These are phyloP conservation scores for Betta splendens DNA, from an alignment of 2,797 vertebrate species.

Conservation along the genomic window DNA sequence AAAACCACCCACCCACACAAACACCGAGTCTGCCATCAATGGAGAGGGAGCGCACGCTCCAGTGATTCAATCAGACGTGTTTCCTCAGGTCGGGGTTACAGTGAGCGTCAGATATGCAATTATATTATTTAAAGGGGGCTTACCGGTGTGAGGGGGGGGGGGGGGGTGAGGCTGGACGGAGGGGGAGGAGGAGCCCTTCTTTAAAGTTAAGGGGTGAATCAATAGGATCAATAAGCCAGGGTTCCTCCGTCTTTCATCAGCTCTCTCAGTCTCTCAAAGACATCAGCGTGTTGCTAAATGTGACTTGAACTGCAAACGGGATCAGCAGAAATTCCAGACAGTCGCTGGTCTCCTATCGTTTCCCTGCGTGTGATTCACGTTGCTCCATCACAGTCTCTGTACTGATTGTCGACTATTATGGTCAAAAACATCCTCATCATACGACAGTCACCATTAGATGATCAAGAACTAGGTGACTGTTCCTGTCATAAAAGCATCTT, in stretches of 20 bases:
- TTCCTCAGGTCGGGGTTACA: slow-evolving; percentile 60
- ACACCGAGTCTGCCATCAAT: slow-evolving; percentile 38
- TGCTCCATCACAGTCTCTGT: slow-evolving; percentile 6
- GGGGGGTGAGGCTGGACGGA: slow-evolving; percentile 42
- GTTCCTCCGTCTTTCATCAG: slow-evolving; percentile 87
- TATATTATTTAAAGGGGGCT: slow-evolving; percentile 84
- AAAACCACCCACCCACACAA: slow-evolving; percentile 32
- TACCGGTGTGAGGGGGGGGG: slow-evolving; percentile 68
- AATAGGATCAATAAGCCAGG: slow-evolving; percentile 86
- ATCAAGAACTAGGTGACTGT: neutral
- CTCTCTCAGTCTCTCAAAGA: slow-evolving; percentile 67
- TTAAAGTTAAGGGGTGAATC: slow-evolving; percentile 85
- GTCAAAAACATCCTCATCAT: neutral
- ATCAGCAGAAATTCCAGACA: slow-evolving; percentile 46
- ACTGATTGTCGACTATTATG: too few species aligned
- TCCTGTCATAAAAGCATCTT: neutral
- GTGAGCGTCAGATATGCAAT: slow-evolving; percentile 73
- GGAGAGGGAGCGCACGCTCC: slow-evolving; percentile 32
- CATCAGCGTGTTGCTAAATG: slow-evolving; percentile 79
- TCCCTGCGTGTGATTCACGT: neutral
- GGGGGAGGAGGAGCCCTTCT: slow-evolving; percentile 77
- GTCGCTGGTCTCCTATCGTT: slow-evolving; percentile 1
- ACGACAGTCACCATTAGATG: neutral
- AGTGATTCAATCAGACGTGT: slow-evolving; percentile 66
- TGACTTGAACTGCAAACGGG: slow-evolving; percentile 54